These are phyloP conservation scores for Daphoenositta chrysoptera DNA, from an alignment of 2,113 vertebrate species.

Conservation along the genomic window DNA sequence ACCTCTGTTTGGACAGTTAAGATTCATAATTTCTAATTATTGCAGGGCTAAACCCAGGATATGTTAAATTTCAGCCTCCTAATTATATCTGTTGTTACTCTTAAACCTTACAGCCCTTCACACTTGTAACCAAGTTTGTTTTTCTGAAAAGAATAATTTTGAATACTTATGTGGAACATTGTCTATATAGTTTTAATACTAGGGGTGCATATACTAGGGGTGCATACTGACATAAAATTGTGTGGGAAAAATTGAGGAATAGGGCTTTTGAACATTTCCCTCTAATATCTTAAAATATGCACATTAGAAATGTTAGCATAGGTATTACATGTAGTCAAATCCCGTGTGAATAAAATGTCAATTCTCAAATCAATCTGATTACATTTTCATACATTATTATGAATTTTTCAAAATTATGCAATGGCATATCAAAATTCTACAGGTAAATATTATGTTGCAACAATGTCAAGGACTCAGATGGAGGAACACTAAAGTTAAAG, in stretches of 20 bases:
- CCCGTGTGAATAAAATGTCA: background rate
- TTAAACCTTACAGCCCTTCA: background rate
- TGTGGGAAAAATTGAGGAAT: background rate
- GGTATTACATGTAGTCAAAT: background rate
- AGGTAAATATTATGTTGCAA: background rate
- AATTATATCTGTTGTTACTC: background rate
- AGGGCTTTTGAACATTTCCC: background rate
- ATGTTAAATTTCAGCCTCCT: background rate
- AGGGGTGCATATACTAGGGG: background rate
- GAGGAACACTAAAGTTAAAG: background rate
- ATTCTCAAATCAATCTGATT: background rate
- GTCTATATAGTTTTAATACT: background rate
- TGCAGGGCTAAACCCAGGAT: background rate
- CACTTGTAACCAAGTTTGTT: background rate
- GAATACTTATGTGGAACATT: fast-evolving
- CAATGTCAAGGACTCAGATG: background rate
- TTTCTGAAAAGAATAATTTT: background rate
- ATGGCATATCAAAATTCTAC: background rate
- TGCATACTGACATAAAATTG: fast-evolving
- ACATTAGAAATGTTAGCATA: background rate
- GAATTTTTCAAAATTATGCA: background rate
- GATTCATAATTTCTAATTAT: background rate
- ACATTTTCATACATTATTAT: background rate
- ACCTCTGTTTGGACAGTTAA: background rate
- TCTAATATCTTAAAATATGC: background rate